A percentile compares a stretch with the other conserved stretches of the same genome.
These are phyloP conservation scores for Pyrrhosoma nymphula DNA, from an alignment of 2,888 invertebrate genomes.

Conservation along the genomic window DNA sequence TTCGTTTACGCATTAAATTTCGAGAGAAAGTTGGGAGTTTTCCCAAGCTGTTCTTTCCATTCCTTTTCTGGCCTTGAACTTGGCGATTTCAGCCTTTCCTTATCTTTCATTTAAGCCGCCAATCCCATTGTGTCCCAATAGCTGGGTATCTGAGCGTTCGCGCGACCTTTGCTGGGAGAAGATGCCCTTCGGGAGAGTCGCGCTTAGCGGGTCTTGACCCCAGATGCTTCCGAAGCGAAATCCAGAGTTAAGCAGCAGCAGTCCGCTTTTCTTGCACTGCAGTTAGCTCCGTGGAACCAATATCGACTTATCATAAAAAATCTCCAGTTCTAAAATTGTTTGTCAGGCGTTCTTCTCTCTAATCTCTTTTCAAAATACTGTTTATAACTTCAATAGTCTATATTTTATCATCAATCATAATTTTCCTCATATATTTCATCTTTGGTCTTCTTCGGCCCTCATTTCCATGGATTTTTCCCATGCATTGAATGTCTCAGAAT, in stretches of 20 bases:
- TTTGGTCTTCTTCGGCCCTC: too few relatives aligned
- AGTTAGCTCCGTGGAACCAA: not conserved
- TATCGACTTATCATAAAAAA: too few relatives aligned
- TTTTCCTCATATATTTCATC: too few relatives aligned
- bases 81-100: not conserved
- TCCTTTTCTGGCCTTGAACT: constrained; percentile 55
- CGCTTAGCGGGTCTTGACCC: not conserved
- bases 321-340: too few relatives aligned
- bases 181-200: not conserved
- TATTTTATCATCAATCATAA: too few relatives aligned
- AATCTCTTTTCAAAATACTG: too few relatives aligned
- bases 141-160: not conserved
- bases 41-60: not conserved
- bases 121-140: constrained; percentile 38
- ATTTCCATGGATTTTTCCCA: too few relatives aligned
- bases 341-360: too few relatives aligned
- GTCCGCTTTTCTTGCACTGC: not conserved
- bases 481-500: not conserved
- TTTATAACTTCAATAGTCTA: too few relatives aligned
- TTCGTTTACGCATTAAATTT: not conserved
- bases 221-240: not conserved
- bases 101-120: constrained; percentile 20
- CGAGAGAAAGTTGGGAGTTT: too few relatives aligned
- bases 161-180: not conserved
- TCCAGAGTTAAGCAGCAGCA: not conserved